Percentiles rank a stretch among this genome's conserved stretches.
Conservation (phyloP, 2,888 invertebrate species). For the Spicauda simplicius region DNA sequence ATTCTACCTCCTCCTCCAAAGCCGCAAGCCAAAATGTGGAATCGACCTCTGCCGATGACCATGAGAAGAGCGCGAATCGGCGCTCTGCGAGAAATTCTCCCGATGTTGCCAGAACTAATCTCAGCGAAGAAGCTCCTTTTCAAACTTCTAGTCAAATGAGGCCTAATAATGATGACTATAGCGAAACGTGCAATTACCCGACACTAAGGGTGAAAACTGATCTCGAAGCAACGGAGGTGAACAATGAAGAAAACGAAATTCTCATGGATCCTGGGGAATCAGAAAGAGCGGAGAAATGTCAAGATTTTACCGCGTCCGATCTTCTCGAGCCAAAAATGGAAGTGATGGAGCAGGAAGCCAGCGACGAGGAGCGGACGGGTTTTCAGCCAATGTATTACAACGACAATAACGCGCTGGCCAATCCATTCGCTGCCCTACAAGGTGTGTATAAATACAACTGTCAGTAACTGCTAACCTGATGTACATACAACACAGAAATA, state of each 20-base stretch:
- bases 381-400: conserved; percentile 74
- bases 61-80: conserved; percentile 74
- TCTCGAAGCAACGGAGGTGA: conserved; percentile 82
- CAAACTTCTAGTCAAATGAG: conserved; percentile 85
- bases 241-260: conserved; percentile 78
- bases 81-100: conserved; percentile 81
- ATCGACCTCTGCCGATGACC: conserved; percentile 75
- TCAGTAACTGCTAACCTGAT: not conserved
- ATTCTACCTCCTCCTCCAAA: conserved; percentile 83
- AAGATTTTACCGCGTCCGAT: conserved; percentile 77
- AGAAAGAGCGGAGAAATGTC: conserved; percentile 71
- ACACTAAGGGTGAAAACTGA: conserved; percentile 82
- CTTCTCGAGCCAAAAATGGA: conserved; percentile 88
- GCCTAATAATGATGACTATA: conserved; percentile 84
- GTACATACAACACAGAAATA: not conserved
- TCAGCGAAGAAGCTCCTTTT: conserved; percentile 77
- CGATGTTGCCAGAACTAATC: conserved; percentile 84
- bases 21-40: conserved; percentile 84
- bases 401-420: conserved; percentile 76
- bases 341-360: conserved; percentile 88
- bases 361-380: conserved; percentile 86
- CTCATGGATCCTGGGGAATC: conserved; percentile 78
- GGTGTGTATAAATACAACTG: conserved; percentile 51
- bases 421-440: conserved; percentile 79
- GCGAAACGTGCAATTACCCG: conserved; percentile 79